These are phyloP conservation scores for Notarius lentiginosus DNA, from an alignment of 2,113 vertebrate genomes.

Conservation along the genomic window DNA sequence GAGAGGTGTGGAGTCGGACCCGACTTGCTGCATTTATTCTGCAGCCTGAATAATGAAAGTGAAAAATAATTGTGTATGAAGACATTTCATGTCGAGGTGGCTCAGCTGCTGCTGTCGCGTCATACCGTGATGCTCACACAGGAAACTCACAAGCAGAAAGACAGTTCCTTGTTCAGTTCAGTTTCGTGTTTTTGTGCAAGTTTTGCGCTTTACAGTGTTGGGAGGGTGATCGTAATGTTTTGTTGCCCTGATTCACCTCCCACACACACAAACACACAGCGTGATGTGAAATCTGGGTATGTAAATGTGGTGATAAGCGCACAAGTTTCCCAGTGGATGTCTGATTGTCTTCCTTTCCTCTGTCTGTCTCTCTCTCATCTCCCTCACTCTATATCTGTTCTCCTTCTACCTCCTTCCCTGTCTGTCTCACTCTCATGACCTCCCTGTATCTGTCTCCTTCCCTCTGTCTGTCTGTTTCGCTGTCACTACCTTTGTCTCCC, in stretches of 20 bases:
- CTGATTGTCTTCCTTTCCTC: background rate
- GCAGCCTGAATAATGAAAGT: too few relatives aligned
- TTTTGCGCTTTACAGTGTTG: background rate
- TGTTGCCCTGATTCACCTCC: background rate
- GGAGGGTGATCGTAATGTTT: background rate
- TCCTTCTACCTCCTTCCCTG: background rate
- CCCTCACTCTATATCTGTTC: background rate
- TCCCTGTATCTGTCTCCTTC: too few relatives aligned
- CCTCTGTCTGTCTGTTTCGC: background rate
- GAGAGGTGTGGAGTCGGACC: background rate
- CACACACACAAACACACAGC: background rate
- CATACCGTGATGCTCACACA: background rate
- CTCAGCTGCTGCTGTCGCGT: background rate
- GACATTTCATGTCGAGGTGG: too few relatives aligned
- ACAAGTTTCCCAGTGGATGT: background rate
- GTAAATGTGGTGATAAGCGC: background rate
- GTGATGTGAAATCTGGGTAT: background rate
- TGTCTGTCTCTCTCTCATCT: background rate
- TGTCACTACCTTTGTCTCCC: background rate
- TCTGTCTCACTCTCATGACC: background rate
- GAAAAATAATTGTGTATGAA: too few relatives aligned
- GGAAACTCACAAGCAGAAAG: background rate
- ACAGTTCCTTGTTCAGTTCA: background rate
- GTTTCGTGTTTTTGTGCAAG: too few relatives aligned
- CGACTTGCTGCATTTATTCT: background rate